A percentile compares a stretch with the other conserved stretches of the same genome.
Conservation (phyloP, 2,888 invertebrate genomes). For the Blomia tropicalis region DNA sequence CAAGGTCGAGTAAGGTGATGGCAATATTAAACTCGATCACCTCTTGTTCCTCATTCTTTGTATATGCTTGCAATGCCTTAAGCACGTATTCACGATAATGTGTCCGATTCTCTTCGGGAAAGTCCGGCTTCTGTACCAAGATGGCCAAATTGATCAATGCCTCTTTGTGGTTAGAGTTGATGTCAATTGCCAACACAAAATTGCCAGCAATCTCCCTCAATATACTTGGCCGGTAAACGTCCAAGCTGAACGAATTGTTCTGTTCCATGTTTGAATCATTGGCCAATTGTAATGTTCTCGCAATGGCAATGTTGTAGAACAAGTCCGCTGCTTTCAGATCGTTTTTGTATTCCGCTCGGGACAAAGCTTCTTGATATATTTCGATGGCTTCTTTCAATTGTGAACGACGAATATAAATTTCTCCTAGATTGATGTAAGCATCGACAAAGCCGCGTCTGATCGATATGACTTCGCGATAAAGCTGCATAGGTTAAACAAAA, state of each 20-base stretch:
- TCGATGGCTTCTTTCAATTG: conserved; percentile 82
- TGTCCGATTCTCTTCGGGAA: conserved; percentile 44
- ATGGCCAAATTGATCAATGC: conserved; percentile 74
- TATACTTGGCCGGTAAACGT: not conserved
- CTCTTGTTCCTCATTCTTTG: conserved; percentile 14
- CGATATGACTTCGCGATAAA: conserved; percentile 77
- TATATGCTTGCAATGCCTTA: conserved; percentile 8
- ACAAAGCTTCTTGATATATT: conserved; percentile 72
- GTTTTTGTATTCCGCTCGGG: conserved; percentile 61
- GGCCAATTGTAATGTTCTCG: conserved; percentile 54
- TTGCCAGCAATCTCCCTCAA: conserved; percentile 75
- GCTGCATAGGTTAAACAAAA: conserved; percentile 32
- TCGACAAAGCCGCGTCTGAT: conserved; percentile 89
- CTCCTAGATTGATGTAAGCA: conserved; percentile 89
- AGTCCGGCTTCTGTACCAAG: conserved; percentile 67
- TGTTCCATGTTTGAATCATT: conserved; percentile 42
- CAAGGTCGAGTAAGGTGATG: conserved; percentile 11
- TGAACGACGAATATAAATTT: conserved; percentile 81
- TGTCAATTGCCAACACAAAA: conserved; percentile 73
- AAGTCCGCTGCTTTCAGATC: conserved; percentile 58
- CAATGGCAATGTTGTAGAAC: conserved; percentile 83
- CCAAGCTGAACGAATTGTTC: conserved; percentile 38
- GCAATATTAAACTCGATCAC: conserved; percentile 22
- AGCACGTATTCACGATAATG: conserved; percentile 14
- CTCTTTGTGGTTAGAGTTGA: conserved; percentile 70